Evolutionary conservation across 2,888 invertebrate genomes (phyloP).

Genomic region (Watsonalla binaria): DNA sequence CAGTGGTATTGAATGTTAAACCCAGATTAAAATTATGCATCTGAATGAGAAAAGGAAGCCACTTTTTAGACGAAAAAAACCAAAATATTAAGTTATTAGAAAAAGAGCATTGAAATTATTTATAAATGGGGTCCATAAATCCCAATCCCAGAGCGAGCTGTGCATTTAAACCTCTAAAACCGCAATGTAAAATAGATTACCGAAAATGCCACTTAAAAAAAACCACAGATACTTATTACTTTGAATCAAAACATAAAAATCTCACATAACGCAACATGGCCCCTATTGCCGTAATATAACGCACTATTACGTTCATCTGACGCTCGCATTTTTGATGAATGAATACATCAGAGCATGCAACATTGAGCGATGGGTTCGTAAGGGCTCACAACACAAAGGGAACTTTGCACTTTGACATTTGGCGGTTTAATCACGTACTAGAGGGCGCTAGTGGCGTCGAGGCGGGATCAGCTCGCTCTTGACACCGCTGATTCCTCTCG

Average conservation of each 20-base stretch:
- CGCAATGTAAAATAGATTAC: no score
- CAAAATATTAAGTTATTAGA: no score
- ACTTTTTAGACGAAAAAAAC: no score
- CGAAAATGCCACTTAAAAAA: no score
- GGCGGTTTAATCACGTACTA: slow-evolving; percentile 76
- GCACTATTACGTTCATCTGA: slow-evolving; percentile 17
- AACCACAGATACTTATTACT: no score
- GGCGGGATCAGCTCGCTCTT: slow-evolving; percentile 56
- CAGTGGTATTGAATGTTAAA: no score
- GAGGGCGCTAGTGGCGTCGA: slow-evolving; percentile 50
- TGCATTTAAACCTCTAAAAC: no score
- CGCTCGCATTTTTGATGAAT: slow-evolving; percentile 59
- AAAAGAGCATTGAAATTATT: no score
- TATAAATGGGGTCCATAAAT: no score
- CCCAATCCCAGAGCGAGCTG: no score
- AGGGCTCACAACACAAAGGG: slow-evolving; percentile 47
- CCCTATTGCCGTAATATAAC: not conserved
- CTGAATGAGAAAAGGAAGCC: no score
- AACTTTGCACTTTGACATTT: slow-evolving; percentile 79
- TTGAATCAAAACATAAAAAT: not conserved
- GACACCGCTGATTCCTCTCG: slow-evolving; percentile 65
- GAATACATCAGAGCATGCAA: slow-evolving; percentile 52
- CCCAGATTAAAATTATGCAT: no score
- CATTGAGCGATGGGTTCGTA: slow-evolving; percentile 53
- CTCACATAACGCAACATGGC: not conserved